Conservation (phyloP, 2,888 invertebrate species). For the Hipparchia sbordonii region DNA sequence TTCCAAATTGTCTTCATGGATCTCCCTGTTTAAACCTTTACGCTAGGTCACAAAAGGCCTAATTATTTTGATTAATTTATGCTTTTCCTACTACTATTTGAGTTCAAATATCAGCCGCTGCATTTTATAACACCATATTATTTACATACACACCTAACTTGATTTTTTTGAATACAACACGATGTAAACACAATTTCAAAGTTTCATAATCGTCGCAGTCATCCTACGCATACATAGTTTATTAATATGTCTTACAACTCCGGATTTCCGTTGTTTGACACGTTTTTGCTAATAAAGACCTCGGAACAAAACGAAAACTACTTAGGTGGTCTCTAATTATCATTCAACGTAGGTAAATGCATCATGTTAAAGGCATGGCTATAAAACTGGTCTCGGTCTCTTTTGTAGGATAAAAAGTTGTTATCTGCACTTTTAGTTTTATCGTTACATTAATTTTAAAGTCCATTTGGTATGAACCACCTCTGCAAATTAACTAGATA, state of each 20-base stretch:
- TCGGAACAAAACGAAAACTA: conserved; percentile 43
- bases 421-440: conserved; percentile 23
- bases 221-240: conserved; percentile 16
- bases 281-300: conserved; percentile 34
- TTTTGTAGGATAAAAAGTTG: conserved; percentile 55
- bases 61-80: too few relatives aligned
- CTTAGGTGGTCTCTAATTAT: conserved; percentile 78
- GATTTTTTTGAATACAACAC: neutral
- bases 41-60: too few relatives aligned
- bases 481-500: conserved; percentile 6
- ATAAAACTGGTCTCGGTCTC: conserved; percentile 52
- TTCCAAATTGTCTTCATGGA: too few relatives aligned
- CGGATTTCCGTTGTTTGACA: conserved; percentile 37
- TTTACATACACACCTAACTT: too few relatives aligned
- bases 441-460: conserved; percentile 21
- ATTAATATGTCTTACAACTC: conserved; percentile 16
- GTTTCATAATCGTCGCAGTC: conserved; percentile 1
- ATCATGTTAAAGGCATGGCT: conserved; percentile 49
- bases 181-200: conserved; percentile 9
- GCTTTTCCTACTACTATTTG: too few relatives aligned
- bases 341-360: conserved; percentile 57
- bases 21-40: too few relatives aligned
- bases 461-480: neutral
- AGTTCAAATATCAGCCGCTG: neutral
- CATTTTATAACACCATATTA: too few relatives aligned